phyloP scores from a whole-genome alignment of 2,888 invertebrate species.

The Acronicta psi region DNA sequence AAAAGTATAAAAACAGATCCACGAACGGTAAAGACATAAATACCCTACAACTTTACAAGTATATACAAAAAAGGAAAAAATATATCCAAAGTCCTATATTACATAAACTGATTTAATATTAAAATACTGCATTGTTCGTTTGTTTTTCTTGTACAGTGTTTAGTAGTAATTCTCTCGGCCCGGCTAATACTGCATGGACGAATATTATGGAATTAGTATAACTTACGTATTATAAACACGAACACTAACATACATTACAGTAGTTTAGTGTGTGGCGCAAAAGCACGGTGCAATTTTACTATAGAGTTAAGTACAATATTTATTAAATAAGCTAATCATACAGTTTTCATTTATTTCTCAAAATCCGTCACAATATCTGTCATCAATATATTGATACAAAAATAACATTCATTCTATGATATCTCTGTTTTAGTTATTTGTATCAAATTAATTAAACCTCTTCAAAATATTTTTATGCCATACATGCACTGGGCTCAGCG shows the following conservation, averaged over 20 bases:
- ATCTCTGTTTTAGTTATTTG: slow-evolving; percentile 18
- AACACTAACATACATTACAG: slow-evolving; percentile 55
- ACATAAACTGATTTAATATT: slow-evolving; percentile 72
- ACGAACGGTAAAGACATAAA: slow-evolving; percentile 73
- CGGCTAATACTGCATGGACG: slow-evolving; percentile 79
- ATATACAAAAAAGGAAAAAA: slow-evolving; percentile 83
- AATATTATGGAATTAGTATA: slow-evolving; percentile 64
- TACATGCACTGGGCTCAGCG: slow-evolving; percentile 16
- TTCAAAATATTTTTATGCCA: slow-evolving; percentile 4
- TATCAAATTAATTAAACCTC: slow-evolving; percentile 30
- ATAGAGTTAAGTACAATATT: slow-evolving; percentile 75
- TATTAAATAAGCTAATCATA: slow-evolving; percentile 51
- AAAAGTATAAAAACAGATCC: slow-evolving; percentile 80
- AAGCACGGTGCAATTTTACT: slow-evolving; percentile 77
- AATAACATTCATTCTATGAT: slow-evolving; percentile 36
- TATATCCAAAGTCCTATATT: slow-evolving; percentile 81
- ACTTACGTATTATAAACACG: slow-evolving; percentile 69
- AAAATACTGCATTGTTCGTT: slow-evolving; percentile 83
- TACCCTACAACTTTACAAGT: slow-evolving; percentile 86
- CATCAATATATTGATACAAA: slow-evolving; percentile 44
- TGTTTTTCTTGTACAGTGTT: slow-evolving; percentile 63
- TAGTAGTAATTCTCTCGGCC: slow-evolving; percentile 62
- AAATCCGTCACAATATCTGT: slow-evolving; percentile 38
- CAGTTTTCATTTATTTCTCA: slow-evolving; percentile 30
- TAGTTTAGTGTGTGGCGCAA: slow-evolving; percentile 72